Evolutionary conservation across 2,888 invertebrate species (phyloP).

Genomic region (Patella caerulea): DNA sequence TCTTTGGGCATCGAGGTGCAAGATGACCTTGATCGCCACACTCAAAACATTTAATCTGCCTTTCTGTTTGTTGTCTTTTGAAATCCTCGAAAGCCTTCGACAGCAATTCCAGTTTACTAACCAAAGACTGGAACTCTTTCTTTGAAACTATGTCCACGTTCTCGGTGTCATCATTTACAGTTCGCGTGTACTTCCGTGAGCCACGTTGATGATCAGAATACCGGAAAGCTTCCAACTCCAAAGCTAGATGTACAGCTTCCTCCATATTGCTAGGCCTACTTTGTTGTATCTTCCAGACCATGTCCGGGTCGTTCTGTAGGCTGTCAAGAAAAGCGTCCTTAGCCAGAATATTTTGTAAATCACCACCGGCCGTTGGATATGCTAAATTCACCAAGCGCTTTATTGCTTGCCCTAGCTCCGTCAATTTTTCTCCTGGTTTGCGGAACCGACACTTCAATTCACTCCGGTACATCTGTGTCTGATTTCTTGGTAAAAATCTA

Average conservation of each 20-base stretch:
- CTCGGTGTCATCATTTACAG: not conserved
- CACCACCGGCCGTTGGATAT: conserved; percentile 5
- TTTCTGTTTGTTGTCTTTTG: not conserved
- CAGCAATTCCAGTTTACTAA: too few relatives aligned
- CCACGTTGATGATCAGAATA: not conserved
- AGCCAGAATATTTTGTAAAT: conserved; percentile 10
- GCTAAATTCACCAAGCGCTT: not conserved
- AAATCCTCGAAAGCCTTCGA: not conserved
- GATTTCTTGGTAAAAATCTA: too few relatives aligned
- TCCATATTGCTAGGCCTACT: conserved; percentile 10
- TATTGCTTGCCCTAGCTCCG: not conserved
- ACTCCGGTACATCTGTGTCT: not conserved
- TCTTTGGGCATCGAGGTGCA: not conserved
- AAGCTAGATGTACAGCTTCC: conserved; percentile 13
- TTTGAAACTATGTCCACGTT: too few relatives aligned
- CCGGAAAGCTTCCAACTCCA: conserved; percentile 1
- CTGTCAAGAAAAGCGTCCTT: not conserved
- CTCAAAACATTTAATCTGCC: not conserved
- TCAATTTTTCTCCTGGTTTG: not conserved
- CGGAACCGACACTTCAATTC: not conserved
- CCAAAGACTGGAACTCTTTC: too few relatives aligned
- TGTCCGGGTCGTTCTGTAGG: not conserved
- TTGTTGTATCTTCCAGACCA: conserved; percentile 9
- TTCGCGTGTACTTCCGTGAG: not conserved
- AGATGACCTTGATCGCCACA: not conserved